A percentile compares a stretch with the other conserved stretches of the same genome.
These are phyloP conservation scores for Drosophila lacicola DNA, from an alignment of 2,888 invertebrate genomes.

Conservation along the genomic window DNA sequence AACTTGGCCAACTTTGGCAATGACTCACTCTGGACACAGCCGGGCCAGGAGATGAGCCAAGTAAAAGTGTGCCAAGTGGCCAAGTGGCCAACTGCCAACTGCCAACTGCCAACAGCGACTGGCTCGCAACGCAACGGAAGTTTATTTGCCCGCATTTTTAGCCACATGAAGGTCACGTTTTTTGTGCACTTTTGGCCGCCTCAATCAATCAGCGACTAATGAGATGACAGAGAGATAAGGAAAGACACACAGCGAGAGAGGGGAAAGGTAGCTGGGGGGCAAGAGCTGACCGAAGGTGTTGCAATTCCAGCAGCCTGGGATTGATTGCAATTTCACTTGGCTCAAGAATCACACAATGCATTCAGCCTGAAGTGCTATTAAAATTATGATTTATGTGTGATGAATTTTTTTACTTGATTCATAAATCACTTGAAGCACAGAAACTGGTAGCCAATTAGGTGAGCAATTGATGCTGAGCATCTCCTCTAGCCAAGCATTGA, in stretches of 20 bases:
- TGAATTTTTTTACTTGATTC: slow-evolving; percentile 33
- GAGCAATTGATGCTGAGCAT: slow-evolving; percentile 28
- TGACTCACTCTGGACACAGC: slow-evolving; percentile 57
- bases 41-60: slow-evolving; percentile 46
- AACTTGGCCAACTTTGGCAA: slow-evolving; percentile 69
- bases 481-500: neutral
- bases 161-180: slow-evolving; percentile 68
- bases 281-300: slow-evolving; percentile 16
- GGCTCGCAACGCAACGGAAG: slow-evolving; percentile 60
- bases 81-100: slow-evolving; percentile 31
- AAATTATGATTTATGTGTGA: slow-evolving; percentile 46
- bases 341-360: slow-evolving; percentile 38
- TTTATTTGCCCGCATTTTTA: slow-evolving; percentile 76
- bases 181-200: slow-evolving; percentile 57
- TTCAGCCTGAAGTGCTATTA: slow-evolving; percentile 23
- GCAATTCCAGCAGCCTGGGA: slow-evolving; percentile 41
- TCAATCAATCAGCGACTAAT: slow-evolving; percentile 73
- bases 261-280: neutral
- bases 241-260: neutral
- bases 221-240: slow-evolving; percentile 33
- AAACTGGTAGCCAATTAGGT: slow-evolving; percentile 66
- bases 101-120: slow-evolving; percentile 13
- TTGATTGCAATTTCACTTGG: slow-evolving; percentile 39
- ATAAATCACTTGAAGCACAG: slow-evolving; percentile 58
- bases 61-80: slow-evolving; percentile 76